Percentiles rank a stretch among this genome's conserved stretches.
These are phyloP conservation scores for Ianthella basta DNA, from an alignment of 37 sponge, comb jelly and placozoan species.

Conservation along the genomic window DNA sequence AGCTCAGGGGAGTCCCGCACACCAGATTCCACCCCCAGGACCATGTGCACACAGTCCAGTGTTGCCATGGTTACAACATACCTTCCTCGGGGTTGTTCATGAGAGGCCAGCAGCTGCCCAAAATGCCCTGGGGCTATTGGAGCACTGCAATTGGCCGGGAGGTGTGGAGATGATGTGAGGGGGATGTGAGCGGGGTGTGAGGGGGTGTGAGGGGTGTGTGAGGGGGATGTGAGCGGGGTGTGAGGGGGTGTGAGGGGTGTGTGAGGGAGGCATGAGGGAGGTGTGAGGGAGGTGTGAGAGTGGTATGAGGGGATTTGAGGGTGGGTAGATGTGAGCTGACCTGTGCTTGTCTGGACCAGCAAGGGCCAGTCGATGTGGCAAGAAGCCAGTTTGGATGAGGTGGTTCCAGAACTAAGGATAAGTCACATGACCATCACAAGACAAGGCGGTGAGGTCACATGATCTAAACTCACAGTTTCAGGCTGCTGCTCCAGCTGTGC, in stretches of 20 bases:
- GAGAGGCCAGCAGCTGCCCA: conserved; percentile 66
- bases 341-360: neutral
- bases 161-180: neutral
- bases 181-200: neutral
- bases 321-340: neutral
- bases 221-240: neutral
- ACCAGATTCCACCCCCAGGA: neutral
- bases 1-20: conserved; percentile 27
- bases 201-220: neutral
- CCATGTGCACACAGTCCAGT: conserved; percentile 58
- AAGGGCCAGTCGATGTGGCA: conserved; percentile 48
- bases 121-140: conserved; percentile 72
- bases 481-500: conserved; percentile 41
- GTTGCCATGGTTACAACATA: conserved; percentile 81
- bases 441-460: neutral
- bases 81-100: conserved; percentile 68
- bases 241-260: neutral
- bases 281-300: neutral
- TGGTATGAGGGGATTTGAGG: neutral
- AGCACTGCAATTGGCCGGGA: conserved; percentile 24
- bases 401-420: conserved; percentile 44
- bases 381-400: conserved; percentile 63
- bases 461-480: neutral
- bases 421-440: neutral
- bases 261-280: neutral